Conservation (phyloP, 2,888 invertebrate genomes). For the Acleris emargana region DNA sequence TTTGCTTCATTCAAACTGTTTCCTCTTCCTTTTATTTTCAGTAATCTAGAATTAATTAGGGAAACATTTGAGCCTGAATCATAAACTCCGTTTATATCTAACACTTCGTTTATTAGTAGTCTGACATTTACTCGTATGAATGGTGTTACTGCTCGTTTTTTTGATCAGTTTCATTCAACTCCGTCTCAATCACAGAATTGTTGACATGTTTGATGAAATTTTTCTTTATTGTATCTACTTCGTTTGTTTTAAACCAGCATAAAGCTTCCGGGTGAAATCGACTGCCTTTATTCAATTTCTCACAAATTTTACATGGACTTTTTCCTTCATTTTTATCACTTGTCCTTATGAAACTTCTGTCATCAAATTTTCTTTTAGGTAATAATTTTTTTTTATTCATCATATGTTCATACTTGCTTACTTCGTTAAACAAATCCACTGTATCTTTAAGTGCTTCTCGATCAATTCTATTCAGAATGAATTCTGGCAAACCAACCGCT, state of each 20-base stretch:
- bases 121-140: constrained; percentile 34
- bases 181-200: constrained; percentile 34
- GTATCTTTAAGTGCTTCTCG: constrained; percentile 29
- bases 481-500: constrained; percentile 33
- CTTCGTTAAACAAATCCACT: constrained; percentile 35
- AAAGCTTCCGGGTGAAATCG: constrained; percentile 33
- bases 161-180: constrained; percentile 31
- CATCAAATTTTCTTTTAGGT: constrained; percentile 29
- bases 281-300: constrained; percentile 36
- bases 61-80: constrained; percentile 38
- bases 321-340: constrained; percentile 4
- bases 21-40: constrained; percentile 28
- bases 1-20: constrained; percentile 23
- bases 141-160: constrained; percentile 38
- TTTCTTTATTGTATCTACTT: constrained; percentile 2
- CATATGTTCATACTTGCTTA: constrained; percentile 33
- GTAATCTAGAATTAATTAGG: constrained; percentile 30
- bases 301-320: constrained; percentile 33
- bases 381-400: constrained; percentile 19
- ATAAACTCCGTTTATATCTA: constrained; percentile 27
- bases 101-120: constrained; percentile 24
- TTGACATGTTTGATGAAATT: constrained; percentile 28
- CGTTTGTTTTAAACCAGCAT: constrained; percentile 4
- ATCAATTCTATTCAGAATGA: constrained; percentile 33
- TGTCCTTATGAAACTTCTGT: constrained; percentile 8